phyloP scores from a whole-genome alignment of 2,113 vertebrate genomes.

The Nycticorax nycticorax region DNA sequence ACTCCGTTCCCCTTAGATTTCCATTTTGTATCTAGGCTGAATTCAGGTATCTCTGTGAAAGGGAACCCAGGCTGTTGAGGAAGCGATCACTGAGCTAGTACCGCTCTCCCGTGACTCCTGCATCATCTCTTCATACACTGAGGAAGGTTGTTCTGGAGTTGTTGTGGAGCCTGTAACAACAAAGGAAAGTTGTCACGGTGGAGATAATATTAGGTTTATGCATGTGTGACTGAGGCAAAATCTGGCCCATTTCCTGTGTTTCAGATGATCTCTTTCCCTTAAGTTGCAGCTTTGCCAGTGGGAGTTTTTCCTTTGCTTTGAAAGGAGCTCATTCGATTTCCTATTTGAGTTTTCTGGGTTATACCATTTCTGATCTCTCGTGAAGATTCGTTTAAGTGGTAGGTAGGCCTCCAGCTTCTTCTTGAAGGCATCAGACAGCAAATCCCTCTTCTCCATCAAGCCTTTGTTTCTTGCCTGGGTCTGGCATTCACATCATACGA shows the following conservation, averaged over 20 bases:
- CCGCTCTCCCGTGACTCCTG: neutral
- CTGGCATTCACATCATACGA: neutral
- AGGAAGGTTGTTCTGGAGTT: neutral
- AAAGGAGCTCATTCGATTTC: neutral
- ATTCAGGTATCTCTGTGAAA: neutral
- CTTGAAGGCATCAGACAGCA: constrained; percentile 1
- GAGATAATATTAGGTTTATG: neutral
- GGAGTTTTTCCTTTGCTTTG: neutral
- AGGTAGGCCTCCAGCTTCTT: neutral
- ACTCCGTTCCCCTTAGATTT: neutral
- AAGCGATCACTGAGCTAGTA: neutral
- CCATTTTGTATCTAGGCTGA: neutral
- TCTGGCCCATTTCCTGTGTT: neutral
- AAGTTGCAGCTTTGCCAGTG: neutral
- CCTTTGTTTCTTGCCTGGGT: neutral
- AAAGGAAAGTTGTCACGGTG: neutral
- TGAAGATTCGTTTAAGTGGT: neutral
- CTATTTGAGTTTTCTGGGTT: neutral
- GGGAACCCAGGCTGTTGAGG: neutral
- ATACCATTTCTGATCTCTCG: neutral
- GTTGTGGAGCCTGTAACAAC: neutral
- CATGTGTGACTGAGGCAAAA: neutral
- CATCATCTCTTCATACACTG: neutral
- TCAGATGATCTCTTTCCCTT: neutral
- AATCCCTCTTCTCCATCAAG: neutral